Evolutionary conservation across 2,797 vertebrate genomes (phyloP), one percentile per base, ranked within the genome.

Genomic region (Cyprinella venusta): DNA sequence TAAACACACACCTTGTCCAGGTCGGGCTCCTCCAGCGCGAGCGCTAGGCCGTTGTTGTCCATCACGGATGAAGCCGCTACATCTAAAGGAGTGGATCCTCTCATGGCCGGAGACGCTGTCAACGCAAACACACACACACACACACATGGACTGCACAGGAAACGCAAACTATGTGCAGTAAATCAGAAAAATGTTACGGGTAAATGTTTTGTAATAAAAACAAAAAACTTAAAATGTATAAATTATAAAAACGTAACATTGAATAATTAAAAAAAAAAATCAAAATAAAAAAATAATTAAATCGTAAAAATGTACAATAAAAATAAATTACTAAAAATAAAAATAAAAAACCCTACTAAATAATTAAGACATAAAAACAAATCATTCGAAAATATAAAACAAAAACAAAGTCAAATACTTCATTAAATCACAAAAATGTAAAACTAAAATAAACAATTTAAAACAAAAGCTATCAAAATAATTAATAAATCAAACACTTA

Each of bases 41-140:
- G 93, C 1, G 98, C 97, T 88, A 99, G 94, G 71, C 98, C 97
- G 0, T 99, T 99, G 92, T 99, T 99, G 93, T 99, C 98, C 98
- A 99, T 99, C 83, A 99, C 97, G 0, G 98, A 99, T 48, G 98
- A 97, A 78, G 98, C 98, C 42, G 98, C 98, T 85, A 99, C 98
- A 88, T 99, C 98, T 1, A 99, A 89, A 6, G 98, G 98, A 75
- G 98, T 99, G 1, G 97, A 99, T 69, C 98, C 98, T 86, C 98
- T 96, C 98, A 99, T 99, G 0, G 97, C 96, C 5, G 98, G 98
- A 85, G 97, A 99, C 0, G 97, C 98, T 99, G 86, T 40, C 63
- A n/a, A 63, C 76, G 30, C 38, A 76, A 8, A 83, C 36, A 77
- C 68, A 52, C 21, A 52, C 68, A 50, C 69, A 24, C 18, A 69